phyloP scores from a whole-genome alignment of 2,888 invertebrate genomes.

The Drosophila aldrichi region DNA sequence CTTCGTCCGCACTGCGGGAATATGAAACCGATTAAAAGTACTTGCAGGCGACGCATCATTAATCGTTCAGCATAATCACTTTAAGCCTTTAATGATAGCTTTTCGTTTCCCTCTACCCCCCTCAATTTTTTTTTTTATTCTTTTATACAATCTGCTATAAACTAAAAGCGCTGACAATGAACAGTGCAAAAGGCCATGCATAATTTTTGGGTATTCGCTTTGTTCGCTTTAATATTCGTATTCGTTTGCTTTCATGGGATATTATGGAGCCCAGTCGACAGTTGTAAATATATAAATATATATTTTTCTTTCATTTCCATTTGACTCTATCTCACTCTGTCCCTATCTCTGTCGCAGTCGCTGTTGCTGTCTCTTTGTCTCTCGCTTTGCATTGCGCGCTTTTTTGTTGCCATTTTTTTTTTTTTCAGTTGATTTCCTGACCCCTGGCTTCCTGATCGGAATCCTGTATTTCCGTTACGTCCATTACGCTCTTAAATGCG shows the following conservation, averaged over 20 bases:
- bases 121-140: neutral
- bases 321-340: neutral
- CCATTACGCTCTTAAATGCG: slow-evolving; percentile 75
- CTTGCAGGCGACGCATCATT: slow-evolving; percentile 34
- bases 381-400: slow-evolving; percentile 48
- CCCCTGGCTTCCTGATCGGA: slow-evolving; percentile 76
- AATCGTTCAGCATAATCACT: slow-evolving; percentile 30
- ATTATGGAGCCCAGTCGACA: slow-evolving; percentile 22
- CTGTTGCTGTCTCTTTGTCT: slow-evolving; percentile 8
- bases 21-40: slow-evolving; percentile 37
- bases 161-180: slow-evolving; percentile 17
- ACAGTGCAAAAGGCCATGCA: slow-evolving; percentile 1
- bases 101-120: too few species aligned
- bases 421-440: slow-evolving; percentile 79
- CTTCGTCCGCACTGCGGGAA: slow-evolving; percentile 29
- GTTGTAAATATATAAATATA: slow-evolving; percentile 36
- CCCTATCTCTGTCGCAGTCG: neutral
- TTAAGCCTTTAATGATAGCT: slow-evolving; percentile 25
- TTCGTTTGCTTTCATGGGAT: slow-evolving; percentile 44
- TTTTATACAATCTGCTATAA: slow-evolving; percentile 20
- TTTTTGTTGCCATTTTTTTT: slow-evolving; percentile 67
- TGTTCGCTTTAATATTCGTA: slow-evolving; percentile 47
- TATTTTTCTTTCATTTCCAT: slow-evolving; percentile 18
- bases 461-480: slow-evolving; percentile 76
- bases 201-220: slow-evolving; percentile 31